A percentile compares a stretch with the other conserved stretches of the same genome.
Evolutionary conservation across 2,888 invertebrate species (phyloP).

Genomic region (Cheilosia grossa): DNA sequence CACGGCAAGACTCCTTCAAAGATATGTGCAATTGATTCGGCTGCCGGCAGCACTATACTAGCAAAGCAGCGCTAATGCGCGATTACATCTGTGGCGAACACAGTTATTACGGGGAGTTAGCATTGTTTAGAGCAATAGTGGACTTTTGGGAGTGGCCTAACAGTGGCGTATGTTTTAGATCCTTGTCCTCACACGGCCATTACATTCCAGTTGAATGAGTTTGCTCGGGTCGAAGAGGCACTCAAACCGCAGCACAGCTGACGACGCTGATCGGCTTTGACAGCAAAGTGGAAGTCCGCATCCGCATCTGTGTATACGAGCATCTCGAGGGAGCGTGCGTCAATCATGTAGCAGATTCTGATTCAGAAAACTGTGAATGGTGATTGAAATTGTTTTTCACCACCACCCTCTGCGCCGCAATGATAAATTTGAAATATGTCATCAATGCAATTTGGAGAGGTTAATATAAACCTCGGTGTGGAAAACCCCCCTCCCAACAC

Average conservation of each 20-base stretch:
- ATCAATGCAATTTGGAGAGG: slow-evolving; percentile 62
- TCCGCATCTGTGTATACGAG: not conserved
- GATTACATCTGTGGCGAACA: slow-evolving; percentile 66
- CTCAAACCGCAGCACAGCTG: not conserved
- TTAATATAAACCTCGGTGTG: slow-evolving; percentile 50
- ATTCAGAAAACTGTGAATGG: not conserved
- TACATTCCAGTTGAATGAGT: slow-evolving; percentile 30
- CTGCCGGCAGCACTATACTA: slow-evolving; percentile 40
- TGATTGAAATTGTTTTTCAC: slow-evolving; percentile 32
- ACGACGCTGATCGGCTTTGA: slow-evolving; percentile 44
- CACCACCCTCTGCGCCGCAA: slow-evolving; percentile 8
- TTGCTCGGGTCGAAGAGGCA: slow-evolving; percentile 1
- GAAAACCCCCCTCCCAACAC: slow-evolving; percentile 40
- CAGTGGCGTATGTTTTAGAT: slow-evolving; percentile 60
- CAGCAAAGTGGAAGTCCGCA: slow-evolving; percentile 53
- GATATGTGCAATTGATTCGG: slow-evolving; percentile 58
- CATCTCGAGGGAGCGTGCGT: slow-evolving; percentile 9
- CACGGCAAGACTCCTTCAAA: slow-evolving; percentile 37
- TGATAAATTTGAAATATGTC: slow-evolving; percentile 63
- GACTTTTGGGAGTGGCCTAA: slow-evolving; percentile 61
- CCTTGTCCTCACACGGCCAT: slow-evolving; percentile 48
- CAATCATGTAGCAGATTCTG: slow-evolving; percentile 27
- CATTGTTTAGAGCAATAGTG: slow-evolving; percentile 49
- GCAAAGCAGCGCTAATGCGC: slow-evolving; percentile 68
- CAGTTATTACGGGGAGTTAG: slow-evolving; percentile 69